Evolutionary conservation across 2,797 vertebrate species (phyloP), one percentile per base, ranked within the genome.

Genomic region (Arctocebus calabarensis): DNA sequence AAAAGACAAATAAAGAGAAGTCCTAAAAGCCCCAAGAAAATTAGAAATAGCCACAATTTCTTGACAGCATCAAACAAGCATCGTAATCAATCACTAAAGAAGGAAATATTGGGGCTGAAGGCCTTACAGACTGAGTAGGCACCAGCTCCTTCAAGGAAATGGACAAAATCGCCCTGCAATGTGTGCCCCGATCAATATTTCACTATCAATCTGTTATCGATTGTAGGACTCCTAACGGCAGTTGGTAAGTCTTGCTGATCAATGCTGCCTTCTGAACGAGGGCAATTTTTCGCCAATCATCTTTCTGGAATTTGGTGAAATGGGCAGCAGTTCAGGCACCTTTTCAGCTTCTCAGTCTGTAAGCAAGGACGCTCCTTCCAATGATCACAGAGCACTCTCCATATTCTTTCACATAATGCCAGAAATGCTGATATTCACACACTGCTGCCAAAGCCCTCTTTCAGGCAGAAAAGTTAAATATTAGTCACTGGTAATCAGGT

Each of bases 171-270:
- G 83, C 95, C 79, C 43, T 52, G 84, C 70, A 8, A 20, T 43
- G 55, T 74, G 19, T 0, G 17, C 1, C 1, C 34, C 8, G 68
- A 95, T 70, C 78, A 97, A 84, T 96, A 90, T 86, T 97, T 97
- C 93, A 92, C 97, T 98, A 96, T 95, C 87, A 96, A 37, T 75
- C 37, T 95, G 66, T 78, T 97, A 93, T 85, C 88, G 52, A 92
- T 93, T 96, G 70, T 62, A 96, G 23, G 25, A 94, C 93, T 96
- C 94, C 95, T 92, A 87, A 84, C 1, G 93, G 70, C 48, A 75
- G 92, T 95, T 48, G 77, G 89, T 93, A 97, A 97, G 96, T 92
- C 85, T 95, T 84, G 74, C 70, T 77, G 16, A 96, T 92, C 89
- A 94, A 34, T 62, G 48, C 74, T 95, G 70, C 13, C 3, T 70